phyloP scores from a whole-genome alignment of 2,797 vertebrate genomes.

The Microhierax caerulescens region DNA sequence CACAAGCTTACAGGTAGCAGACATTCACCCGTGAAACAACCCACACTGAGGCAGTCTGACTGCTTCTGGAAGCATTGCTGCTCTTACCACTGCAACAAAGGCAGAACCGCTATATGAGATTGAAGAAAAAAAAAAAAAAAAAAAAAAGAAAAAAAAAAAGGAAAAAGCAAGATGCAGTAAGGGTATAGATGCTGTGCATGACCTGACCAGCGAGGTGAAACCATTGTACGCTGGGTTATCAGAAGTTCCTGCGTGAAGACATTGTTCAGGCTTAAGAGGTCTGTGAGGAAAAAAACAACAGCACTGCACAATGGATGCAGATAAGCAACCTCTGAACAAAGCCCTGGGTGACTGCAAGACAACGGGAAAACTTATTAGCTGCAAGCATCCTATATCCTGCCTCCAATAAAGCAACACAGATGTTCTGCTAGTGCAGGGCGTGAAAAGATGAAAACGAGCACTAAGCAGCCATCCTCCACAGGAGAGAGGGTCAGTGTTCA shows the following conservation, averaged over 20 bases:
- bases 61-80: neutral
- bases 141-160: neutral
- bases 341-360: constrained; percentile 5
- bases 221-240: constrained; percentile 9
- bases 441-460: constrained; percentile 3
- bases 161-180: neutral
- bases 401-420: constrained; percentile 18
- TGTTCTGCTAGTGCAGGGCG: neutral
- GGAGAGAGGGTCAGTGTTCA: neutral
- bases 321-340: constrained; percentile 53
- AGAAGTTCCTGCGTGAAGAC: constrained; percentile 12
- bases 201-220: constrained; percentile 3
- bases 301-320: constrained; percentile 39
- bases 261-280: constrained; percentile 27
- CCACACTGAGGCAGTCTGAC: neutral
- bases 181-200: neutral
- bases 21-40: neutral
- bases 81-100: neutral
- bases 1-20: neutral
- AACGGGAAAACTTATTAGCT: constrained; percentile 39
- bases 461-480: neutral
- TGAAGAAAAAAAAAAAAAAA: too few species aligned
- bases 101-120: rapidly evolving
- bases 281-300: constrained; percentile 6
- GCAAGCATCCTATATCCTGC: constrained; percentile 42